Conservation (phyloP, 1,140 invertebrate species). For the Ceratina australensis region DNA sequence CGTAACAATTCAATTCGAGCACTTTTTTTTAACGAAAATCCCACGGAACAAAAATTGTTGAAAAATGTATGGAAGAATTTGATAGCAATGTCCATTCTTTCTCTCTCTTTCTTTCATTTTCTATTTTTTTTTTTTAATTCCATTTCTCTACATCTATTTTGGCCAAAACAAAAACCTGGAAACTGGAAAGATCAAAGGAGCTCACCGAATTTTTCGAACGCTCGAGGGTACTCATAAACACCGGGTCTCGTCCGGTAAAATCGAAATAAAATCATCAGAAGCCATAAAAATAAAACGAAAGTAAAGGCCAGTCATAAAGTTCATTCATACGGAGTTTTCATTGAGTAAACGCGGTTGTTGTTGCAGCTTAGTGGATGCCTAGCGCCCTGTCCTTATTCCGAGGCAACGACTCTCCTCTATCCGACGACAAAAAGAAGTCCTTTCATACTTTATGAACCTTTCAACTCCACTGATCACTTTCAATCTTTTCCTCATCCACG, state of each 20-base stretch:
- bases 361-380: slow-evolving; percentile 11
- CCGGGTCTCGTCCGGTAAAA: slow-evolving; percentile 56
- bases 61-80: slow-evolving; percentile 27
- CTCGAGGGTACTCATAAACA: slow-evolving; percentile 40
- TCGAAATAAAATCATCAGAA: slow-evolving; percentile 64
- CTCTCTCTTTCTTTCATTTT: neutral
- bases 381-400: neutral
- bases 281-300: slow-evolving; percentile 59
- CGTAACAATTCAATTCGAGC: slow-evolving; percentile 22
- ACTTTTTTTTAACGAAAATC: neutral
- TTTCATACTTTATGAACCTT: neutral
- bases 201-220: slow-evolving; percentile 33
- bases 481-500: neutral
- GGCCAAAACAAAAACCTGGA: neutral
- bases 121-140: neutral
- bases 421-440: neutral
- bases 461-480: neutral
- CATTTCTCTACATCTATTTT: neutral
- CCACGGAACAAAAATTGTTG: slow-evolving; percentile 10
- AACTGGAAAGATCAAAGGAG: slow-evolving; percentile 44
- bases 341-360: slow-evolving; percentile 46
- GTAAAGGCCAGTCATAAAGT: slow-evolving; percentile 65
- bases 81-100: neutral
- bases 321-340: slow-evolving; percentile 67
- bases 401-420: neutral